Conservation (phyloP, 2,888 invertebrate species). For the Synanthedon myopaeformis region DNA sequence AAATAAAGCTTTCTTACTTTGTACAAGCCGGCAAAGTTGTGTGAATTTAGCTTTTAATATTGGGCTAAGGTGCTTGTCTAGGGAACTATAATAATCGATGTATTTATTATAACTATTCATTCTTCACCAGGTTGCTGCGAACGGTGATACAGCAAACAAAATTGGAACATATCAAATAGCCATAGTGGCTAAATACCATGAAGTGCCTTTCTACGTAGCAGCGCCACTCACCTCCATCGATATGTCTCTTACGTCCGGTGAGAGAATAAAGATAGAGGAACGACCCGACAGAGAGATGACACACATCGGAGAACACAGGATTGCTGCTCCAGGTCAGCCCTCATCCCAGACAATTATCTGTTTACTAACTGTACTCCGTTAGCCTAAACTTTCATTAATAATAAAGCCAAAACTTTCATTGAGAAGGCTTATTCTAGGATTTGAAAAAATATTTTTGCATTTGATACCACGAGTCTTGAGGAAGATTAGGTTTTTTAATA, state of each 20-base stretch:
- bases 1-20: too few relatives aligned
- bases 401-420: too few relatives aligned
- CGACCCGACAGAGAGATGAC: conserved; percentile 93
- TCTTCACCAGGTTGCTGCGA: conserved; percentile 79
- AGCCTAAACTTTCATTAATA: too few relatives aligned
- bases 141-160: conserved; percentile 99
- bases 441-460: too few relatives aligned
- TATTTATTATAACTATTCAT: neutral
- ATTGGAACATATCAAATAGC: conserved; percentile 98
- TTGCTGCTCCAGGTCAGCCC: conserved; percentile 84
- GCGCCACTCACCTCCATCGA: conserved; percentile 95
- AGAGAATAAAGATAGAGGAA: conserved; percentile 93
- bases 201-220: conserved; percentile 94
- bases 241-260: conserved; percentile 80
- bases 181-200: conserved; percentile 89
- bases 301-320: conserved; percentile 84
- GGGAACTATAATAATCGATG: too few relatives aligned
- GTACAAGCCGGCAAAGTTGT: too few relatives aligned
- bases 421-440: neutral
- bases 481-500: too few relatives aligned
- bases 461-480: too few relatives aligned
- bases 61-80: too few relatives aligned
- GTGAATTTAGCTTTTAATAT: too few relatives aligned
- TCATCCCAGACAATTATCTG: too few relatives aligned
- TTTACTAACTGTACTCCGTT: too few relatives aligned